Conservation (phyloP, 2,888 invertebrate species). For the Monoplex corrugatus region DNA sequence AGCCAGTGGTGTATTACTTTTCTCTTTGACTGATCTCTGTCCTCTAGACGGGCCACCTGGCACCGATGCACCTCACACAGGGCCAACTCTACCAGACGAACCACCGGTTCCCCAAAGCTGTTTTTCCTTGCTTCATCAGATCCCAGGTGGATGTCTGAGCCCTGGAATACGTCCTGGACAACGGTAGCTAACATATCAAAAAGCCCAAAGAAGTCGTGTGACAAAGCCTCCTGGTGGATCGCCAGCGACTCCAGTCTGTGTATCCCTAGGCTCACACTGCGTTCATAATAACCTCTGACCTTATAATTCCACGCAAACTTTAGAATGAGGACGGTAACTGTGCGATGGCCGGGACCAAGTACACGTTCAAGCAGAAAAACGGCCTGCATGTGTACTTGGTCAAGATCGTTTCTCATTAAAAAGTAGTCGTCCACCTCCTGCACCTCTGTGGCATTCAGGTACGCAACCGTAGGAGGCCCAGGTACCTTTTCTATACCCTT, state of each 20-base stretch:
- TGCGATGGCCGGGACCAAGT: constrained; percentile 94
- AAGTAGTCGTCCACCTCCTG: constrained; percentile 90
- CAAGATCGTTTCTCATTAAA: constrained; percentile 94
- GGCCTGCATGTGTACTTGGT: constrained; percentile 95
- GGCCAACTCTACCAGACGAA: constrained; percentile 91
- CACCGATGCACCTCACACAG: constrained; percentile 84
- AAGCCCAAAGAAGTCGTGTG: constrained; percentile 97
- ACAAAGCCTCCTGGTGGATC: constrained; percentile 93
- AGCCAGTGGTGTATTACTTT: constrained; percentile 89
- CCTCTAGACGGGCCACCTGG: constrained; percentile 78
- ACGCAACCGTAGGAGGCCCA: constrained; percentile 91
- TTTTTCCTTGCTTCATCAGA: background rate
- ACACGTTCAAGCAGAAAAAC: constrained; percentile 95
- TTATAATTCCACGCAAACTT: constrained; percentile 97
- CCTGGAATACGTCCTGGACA: constrained; percentile 93
- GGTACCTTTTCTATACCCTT: constrained; percentile 60
- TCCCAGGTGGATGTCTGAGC: background rate
- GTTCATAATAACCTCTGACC: constrained; percentile 92
- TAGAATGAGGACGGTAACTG: constrained; percentile 97
- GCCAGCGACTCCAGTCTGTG: constrained; percentile 98
- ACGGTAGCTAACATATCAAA: too few species aligned
- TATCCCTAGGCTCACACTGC: constrained; percentile 96
- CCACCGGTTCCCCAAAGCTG: constrained; percentile 85
- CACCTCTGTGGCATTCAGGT: constrained; percentile 93
- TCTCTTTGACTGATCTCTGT: constrained; percentile 73